A percentile compares a stretch with the other conserved stretches of the same genome.
Evolutionary conservation across 2,888 invertebrate species (phyloP).

Genomic region (Lasioglossum leucozonium): DNA sequence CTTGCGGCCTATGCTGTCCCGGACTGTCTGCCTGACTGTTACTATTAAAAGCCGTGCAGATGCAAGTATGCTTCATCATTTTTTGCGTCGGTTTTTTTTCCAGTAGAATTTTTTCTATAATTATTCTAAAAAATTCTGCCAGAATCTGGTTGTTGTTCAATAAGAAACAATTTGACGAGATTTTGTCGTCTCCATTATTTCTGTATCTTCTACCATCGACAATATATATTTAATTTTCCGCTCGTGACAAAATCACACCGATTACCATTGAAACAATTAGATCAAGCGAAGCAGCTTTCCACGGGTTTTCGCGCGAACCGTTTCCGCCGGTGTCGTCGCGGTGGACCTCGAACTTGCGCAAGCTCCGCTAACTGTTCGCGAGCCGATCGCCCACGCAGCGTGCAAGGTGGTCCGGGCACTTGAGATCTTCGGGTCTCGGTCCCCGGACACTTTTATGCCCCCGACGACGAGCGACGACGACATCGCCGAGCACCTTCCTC

Average conservation of each 20-base stretch:
- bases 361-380: conserved; percentile 72
- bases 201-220: not conserved
- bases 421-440: conserved; percentile 78
- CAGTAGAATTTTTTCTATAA: not conserved
- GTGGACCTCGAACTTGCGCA: conserved; percentile 73
- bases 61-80: not conserved
- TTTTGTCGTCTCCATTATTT: not conserved
- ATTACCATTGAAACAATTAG: no score
- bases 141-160: not conserved
- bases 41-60: not conserved
- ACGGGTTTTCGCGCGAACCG: not conserved
- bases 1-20: conserved; percentile 29
- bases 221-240: not conserved
- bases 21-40: not conserved
- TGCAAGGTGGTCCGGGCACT: conserved; percentile 81
- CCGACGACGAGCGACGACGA: conserved; percentile 81
- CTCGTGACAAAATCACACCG: no score
- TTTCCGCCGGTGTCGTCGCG: not conserved
- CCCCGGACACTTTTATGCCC: conserved; percentile 82
- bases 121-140: not conserved
- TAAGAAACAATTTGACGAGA: not conserved
- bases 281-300: not conserved
- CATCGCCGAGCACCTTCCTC: conserved; percentile 78
- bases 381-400: conserved; percentile 80
- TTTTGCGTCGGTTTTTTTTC: not conserved